Base-by-base conservation (phyloP, 2,797 vertebrate genomes). In the Halcyon leucocephala region DNA sequence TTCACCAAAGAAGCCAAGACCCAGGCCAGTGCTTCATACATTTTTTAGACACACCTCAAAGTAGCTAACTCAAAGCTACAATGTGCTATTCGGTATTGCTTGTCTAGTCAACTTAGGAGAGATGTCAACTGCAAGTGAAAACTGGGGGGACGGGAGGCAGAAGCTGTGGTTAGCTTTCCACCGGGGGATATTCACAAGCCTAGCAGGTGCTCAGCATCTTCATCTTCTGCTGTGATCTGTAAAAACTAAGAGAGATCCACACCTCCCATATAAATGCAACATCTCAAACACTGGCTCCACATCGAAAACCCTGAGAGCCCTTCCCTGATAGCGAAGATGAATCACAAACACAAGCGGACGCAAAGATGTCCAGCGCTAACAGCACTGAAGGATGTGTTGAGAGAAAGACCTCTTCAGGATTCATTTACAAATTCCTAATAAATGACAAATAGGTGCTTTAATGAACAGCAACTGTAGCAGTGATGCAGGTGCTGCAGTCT, bases 31-130 rank as follows among this genome's bases (percentile, higher is more conserved):
- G 67, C 55, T 77, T 96, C 93, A 94, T 93, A 9, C 76, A 92
- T 89, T 87, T 95, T 97, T 94, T 20, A 96, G 81, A 13, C 64
- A 33, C 37, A 42, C 69, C 85, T 93, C 90, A 90, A 86, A 95
- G 83, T 33, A 85, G 65, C 81, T 65, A 92, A 82, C 81, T 95
- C 71, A 82, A 86, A 91, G 74, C n/a, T 86, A 48, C 92, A 90
- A 72, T 35, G 37, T 33, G 78, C 85, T 95, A 42, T 65, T 93
- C 52, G 31, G 90, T 74, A 72, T 57, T 39, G 25, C 54, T 14
- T 11, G 78, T 89, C 91, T 78, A 64, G 44, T 92, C 41, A 0
- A 39, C 44, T 93, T 74, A 94, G 57, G 90, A 65, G 95, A 93
- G 64, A 94, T 67, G 92, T 96, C 93, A 95, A 25, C 29, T 48